Conservation (phyloP, 1,140 invertebrate genomes). For the Apis laboriosa region DNA sequence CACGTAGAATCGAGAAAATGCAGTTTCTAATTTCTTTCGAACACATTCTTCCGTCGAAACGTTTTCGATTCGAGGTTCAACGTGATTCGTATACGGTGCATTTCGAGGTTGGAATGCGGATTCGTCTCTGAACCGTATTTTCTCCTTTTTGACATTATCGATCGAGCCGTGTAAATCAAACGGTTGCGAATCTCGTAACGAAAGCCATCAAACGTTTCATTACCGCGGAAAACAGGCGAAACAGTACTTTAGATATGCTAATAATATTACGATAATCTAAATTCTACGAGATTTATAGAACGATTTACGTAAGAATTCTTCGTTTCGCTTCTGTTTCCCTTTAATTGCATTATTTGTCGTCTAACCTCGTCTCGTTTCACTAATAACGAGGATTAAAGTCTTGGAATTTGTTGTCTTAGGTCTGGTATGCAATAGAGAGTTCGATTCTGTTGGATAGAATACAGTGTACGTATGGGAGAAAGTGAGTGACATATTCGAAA, state of each 20-base stretch:
- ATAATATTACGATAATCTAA: neutral
- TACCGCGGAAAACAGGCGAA: neutral
- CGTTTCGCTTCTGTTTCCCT: neutral
- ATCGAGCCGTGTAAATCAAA: neutral
- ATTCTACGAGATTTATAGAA: neutral
- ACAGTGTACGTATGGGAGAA: neutral
- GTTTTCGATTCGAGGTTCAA: neutral
- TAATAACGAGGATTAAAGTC: neutral
- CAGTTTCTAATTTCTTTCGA: conserved; percentile 3
- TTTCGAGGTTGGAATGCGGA: conserved; percentile 8
- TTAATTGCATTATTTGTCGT: neutral
- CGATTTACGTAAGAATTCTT: neutral
- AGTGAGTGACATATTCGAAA: neutral
- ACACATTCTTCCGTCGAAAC: neutral
- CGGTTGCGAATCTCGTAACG: neutral
- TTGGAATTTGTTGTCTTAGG: neutral
- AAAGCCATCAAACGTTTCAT: neutral
- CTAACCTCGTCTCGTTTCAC: too few relatives aligned
- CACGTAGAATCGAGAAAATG: neutral
- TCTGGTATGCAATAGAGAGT: neutral
- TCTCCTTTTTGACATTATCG: neutral
- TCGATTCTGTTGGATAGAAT: neutral
- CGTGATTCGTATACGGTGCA: conserved; percentile 15
- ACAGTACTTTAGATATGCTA: too few relatives aligned
- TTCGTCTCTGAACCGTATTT: conserved; percentile 2